These are phyloP conservation scores for Pseudorhombus dupliciocellatus DNA, from an alignment of 2,113 vertebrate species.

Conservation along the genomic window DNA sequence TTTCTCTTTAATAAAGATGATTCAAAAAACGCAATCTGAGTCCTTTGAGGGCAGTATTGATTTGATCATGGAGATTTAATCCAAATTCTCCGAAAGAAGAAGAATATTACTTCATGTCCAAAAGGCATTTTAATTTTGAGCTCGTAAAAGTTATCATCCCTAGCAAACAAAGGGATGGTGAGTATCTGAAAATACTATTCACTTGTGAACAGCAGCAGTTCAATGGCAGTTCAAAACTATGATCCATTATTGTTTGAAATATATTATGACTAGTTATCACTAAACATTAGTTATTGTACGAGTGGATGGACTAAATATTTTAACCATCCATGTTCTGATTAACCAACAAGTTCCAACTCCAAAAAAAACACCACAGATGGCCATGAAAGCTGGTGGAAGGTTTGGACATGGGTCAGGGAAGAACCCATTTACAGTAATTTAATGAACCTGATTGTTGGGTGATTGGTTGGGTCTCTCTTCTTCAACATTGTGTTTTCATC, in stretches of 20 bases:
- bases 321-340: no score
- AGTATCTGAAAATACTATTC: conserved; percentile 7
- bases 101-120: conserved; percentile 33
- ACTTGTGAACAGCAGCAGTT: background rate
- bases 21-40: conserved; percentile 36
- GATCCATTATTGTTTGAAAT: background rate
- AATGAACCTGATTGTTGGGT: no score
- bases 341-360: no score
- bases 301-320: no score
- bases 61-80: conserved; percentile 53
- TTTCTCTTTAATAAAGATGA: conserved; percentile 46
- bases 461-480: no score
- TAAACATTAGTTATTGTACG: background rate
- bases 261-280: no score
- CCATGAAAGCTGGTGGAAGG: no score
- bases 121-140: conserved; percentile 46
- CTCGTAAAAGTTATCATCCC: conserved; percentile 23
- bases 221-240: background rate
- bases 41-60: conserved; percentile 40
- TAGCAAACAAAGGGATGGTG: conserved; percentile 9
- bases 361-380: no score
- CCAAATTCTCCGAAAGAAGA: conserved; percentile 36
- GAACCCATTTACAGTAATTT: no score
- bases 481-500: no score
- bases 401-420: no score